These are phyloP conservation scores for Hydractinia echinata DNA, from an alignment of 30 jellyfish, hydroid and myxozoan genomes.

Conservation along the genomic window DNA sequence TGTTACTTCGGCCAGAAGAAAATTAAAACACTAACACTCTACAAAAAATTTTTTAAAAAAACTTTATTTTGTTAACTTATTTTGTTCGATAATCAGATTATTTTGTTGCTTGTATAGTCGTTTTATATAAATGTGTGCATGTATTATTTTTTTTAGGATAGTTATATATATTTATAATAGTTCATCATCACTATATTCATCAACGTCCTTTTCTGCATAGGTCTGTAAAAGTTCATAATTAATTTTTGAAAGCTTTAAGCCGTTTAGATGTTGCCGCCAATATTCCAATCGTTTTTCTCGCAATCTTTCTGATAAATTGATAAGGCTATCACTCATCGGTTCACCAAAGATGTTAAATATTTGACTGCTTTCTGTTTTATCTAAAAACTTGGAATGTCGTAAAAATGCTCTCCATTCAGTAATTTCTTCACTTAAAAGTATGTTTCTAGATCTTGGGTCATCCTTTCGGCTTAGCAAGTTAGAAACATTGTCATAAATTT, in stretches of 20 bases:
- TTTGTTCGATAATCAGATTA: too few species aligned
- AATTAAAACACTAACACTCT: background rate
- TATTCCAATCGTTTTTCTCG: background rate
- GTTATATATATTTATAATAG: background rate
- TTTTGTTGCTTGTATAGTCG: too few species aligned
- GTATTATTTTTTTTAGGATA: too few species aligned
- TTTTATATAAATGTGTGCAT: too few species aligned
- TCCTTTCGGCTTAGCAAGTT: background rate
- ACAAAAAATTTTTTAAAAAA: too few species aligned
- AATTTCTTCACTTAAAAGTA: slow-evolving; percentile 6
- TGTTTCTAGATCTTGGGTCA: background rate
- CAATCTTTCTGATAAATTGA: background rate
- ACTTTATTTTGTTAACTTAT: too few species aligned
- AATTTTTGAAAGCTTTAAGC: background rate
- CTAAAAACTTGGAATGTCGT: slow-evolving; percentile 1
- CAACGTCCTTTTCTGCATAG: background rate
- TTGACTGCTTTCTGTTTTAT: background rate
- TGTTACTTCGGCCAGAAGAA: background rate
- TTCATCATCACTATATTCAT: slow-evolving; percentile 5
- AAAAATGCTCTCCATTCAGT: slow-evolving; percentile 15
- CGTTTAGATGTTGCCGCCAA: background rate
- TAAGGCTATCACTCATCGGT: background rate
- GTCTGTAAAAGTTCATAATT: background rate
- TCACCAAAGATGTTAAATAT: slow-evolving; percentile 4
- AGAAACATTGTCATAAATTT: slow-evolving; percentile 4